Percentiles rank a stretch among this genome's conserved stretches.
These are phyloP conservation scores for Gari tellinella DNA, from an alignment of 2,888 invertebrate genomes.

Conservation along the genomic window DNA sequence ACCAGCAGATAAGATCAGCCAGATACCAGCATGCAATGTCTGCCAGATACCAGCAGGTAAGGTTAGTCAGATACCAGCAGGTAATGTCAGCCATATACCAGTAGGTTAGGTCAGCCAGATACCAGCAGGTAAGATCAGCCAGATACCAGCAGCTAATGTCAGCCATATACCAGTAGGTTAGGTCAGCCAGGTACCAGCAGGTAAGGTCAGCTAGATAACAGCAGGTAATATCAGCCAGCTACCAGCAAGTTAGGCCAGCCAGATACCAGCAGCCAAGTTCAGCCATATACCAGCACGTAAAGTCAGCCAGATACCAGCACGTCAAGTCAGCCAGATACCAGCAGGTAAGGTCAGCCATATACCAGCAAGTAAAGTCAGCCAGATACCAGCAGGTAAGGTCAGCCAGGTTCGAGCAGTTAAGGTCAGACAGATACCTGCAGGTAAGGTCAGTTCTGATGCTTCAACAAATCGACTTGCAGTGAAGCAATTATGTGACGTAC, in stretches of 20 bases:
- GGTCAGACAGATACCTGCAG: background rate
- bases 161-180: slow-evolving; percentile 22
- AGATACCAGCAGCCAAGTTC: slow-evolving; percentile 12
- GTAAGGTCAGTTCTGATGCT: background rate
- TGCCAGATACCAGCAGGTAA: background rate
- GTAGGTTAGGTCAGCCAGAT: slow-evolving; percentile 14
- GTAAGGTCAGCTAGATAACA: slow-evolving; percentile 4
- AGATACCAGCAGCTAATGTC: no score
- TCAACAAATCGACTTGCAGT: background rate
- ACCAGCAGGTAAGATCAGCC: background rate
- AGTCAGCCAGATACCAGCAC: no score
- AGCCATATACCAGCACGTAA: no score
- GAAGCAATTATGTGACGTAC: background rate
- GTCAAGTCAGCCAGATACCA: slow-evolving; percentile 7
- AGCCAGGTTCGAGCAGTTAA: slow-evolving; percentile 12
- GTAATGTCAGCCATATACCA: slow-evolving; percentile 9
- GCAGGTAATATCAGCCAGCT: no score
- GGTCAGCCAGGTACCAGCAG: slow-evolving; percentile 10
- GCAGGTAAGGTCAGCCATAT: slow-evolving; percentile 14
- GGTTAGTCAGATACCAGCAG: background rate
- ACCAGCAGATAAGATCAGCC: slow-evolving; percentile 16
- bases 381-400: slow-evolving; percentile 19
- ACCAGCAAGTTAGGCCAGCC: slow-evolving; percentile 12
- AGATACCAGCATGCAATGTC: slow-evolving; percentile 14
- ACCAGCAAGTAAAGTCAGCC: no score